These are phyloP conservation scores for Tyria jacobaeae DNA, from an alignment of 2,888 invertebrate genomes.

Conservation along the genomic window DNA sequence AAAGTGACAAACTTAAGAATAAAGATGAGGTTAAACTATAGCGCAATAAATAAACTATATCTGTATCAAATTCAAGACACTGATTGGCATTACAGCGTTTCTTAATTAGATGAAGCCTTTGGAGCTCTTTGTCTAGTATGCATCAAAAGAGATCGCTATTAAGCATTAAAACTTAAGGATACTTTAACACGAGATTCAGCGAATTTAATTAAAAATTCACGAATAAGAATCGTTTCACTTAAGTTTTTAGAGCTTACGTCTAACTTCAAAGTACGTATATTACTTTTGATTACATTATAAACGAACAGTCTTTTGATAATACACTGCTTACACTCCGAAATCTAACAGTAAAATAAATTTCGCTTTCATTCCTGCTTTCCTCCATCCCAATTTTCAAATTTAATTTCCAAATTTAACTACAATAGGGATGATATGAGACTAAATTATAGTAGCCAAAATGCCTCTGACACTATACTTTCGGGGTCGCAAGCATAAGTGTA, in stretches of 20 bases:
- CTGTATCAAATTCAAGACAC: neutral
- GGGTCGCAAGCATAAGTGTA: too few species aligned
- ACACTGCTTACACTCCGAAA: too few species aligned
- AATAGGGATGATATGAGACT: too few species aligned
- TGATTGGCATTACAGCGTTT: neutral
- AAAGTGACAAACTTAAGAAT: neutral
- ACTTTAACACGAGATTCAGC: neutral
- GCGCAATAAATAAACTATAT: neutral
- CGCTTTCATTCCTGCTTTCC: too few species aligned
- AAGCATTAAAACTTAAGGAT: neutral
- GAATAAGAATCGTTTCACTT: neutral
- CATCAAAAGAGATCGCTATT: neutral
- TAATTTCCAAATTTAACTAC: too few species aligned
- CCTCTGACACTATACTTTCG: too few species aligned
- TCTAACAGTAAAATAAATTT: too few species aligned
- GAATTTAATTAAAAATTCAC: neutral
- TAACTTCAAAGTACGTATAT: neutral
- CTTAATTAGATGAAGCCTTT: neutral
- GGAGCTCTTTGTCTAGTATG: neutral
- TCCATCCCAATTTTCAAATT: too few species aligned
- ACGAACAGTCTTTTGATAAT: too few species aligned
- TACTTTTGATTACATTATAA: neutral
- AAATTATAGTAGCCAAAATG: too few species aligned
- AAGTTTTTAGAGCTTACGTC: neutral
- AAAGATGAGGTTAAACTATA: neutral